Conservation (phyloP, 2,113 vertebrate species). For the Delphinapterus leucas region DNA sequence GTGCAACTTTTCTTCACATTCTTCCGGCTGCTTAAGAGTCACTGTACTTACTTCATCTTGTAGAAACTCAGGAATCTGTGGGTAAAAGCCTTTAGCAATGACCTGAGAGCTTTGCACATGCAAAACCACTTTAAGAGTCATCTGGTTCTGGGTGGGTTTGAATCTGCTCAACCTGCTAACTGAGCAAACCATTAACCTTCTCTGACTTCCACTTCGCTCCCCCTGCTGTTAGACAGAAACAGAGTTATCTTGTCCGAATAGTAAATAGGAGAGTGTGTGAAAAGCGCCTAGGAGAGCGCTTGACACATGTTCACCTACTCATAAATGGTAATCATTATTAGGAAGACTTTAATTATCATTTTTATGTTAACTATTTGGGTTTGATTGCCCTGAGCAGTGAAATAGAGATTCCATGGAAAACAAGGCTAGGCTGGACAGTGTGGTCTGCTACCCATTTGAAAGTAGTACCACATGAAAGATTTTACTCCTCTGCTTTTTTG, state of each 20-base stretch:
- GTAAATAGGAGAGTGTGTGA: not conserved
- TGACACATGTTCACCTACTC: not conserved
- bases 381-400: not conserved
- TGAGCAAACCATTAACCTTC: not conserved
- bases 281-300: not conserved
- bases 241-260: not conserved
- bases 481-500: not conserved
- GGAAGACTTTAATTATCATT: not conserved
- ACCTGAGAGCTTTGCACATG: not conserved
- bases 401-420: not conserved
- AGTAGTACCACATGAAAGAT: conserved; percentile 7
- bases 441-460: not conserved
- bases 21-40: not conserved
- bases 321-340: not conserved
- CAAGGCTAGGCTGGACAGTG: not conserved
- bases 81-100: not conserved
- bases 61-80: not conserved
- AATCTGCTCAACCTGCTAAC: not conserved
- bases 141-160: not conserved
- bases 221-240: not conserved
- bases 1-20: not conserved
- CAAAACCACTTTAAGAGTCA: not conserved
- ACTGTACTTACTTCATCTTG: not conserved
- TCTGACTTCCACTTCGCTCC: not conserved
- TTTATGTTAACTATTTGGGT: not conserved